These are phyloP conservation scores for Thymallus thymallus DNA, from an alignment of 2,113 vertebrate species.

Conservation along the genomic window DNA sequence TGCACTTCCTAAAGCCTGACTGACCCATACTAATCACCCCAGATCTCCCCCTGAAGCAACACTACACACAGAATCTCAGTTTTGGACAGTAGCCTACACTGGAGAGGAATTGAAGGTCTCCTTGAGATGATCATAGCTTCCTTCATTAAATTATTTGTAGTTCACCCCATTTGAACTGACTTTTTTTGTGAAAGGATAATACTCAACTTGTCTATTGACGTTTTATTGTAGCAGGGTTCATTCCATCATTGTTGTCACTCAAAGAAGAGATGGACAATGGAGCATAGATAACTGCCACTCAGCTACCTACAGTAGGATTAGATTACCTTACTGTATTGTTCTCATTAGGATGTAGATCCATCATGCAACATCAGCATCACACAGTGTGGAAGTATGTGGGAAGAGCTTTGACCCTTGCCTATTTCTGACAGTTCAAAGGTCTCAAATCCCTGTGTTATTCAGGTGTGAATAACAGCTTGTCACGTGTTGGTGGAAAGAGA, in stretches of 20 bases:
- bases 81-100: no score
- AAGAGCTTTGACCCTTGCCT: slow-evolving; percentile 52
- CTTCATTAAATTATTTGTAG: no score
- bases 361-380: slow-evolving; percentile 14
- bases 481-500: no score
- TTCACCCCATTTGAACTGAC: no score
- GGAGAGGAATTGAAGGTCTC: no score
- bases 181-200: no score
- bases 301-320: neutral
- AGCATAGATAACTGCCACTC: neutral
- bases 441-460: neutral
- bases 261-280: neutral
- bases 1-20: neutral
- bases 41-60: no score
- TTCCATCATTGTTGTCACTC: no score
- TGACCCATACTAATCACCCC: no score
- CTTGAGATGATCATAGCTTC: no score
- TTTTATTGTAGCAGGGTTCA: neutral
- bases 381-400: slow-evolving; percentile 42
- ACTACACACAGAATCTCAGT: no score
- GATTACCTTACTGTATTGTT: neutral
- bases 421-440: slow-evolving; percentile 43
- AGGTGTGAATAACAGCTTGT: slow-evolving; percentile 17
- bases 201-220: no score
- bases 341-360: slow-evolving; percentile 1